Evolutionary conservation across 1,140 invertebrate genomes (phyloP), one percentile per base, ranked within the genome.

Genomic region (Megathymus violae): DNA sequence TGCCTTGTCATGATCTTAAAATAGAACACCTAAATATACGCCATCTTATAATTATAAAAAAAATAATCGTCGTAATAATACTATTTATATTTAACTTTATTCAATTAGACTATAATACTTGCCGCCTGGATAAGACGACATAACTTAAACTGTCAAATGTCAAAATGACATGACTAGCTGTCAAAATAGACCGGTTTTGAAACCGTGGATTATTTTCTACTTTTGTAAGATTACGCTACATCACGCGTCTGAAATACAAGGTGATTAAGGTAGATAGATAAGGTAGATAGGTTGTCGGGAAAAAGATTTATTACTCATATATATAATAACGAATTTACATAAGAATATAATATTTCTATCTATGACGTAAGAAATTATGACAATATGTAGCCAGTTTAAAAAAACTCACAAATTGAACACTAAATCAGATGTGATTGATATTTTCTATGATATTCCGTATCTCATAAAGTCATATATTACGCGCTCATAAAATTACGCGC

Each of bases 1-100:
- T 84, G 81, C 84, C 80, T 85, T 89, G 85, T 89, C 87, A 89
- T 89, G 85, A 82, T 87, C 75, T 78, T 82, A 74, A 75, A 78
- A 75, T 73, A 69, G 78, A 88, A 85, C 84, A 85, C 84, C 87
- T 88, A 86, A 88, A 80, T 83, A 82, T 88, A 89, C 85, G 85
- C 87, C 87, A 88, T 89, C 87, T 87, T 89, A 89, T 61, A 79
- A 79, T 76, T 79, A 81, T 47, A 68, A 82, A 80, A 86, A 85
- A 76, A 80, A 80, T 75, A 75, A 82, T 78, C 67, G 51, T 83
- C 75, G 65, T 76, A 80, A 81, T 87, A 85, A 79, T 85, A 83
- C 77, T n/a, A n/a, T n/a, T n/a, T n/a, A n/a, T 85, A 84, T 75
- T 73, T 73, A 71, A 78, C 78, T 58, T 58, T 46, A 58, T 58